Percentiles rank a stretch among this genome's conserved stretches.
Conservation (phyloP, 2,113 vertebrate genomes). For the Hyaena hyaena region DNA sequence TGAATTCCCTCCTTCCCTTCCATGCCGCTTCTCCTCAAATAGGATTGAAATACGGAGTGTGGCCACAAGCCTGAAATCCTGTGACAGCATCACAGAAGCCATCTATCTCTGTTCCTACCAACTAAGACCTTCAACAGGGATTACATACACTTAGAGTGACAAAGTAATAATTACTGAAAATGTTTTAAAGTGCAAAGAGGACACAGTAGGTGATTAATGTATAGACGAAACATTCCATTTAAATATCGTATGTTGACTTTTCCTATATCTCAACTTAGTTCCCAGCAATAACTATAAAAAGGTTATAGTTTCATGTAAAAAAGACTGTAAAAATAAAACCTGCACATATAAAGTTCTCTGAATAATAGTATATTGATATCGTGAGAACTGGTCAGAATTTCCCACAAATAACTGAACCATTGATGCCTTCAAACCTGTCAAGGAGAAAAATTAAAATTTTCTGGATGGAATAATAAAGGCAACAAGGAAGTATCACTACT, state of each 20-base stretch:
- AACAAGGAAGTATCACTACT: not conserved
- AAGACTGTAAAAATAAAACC: not conserved
- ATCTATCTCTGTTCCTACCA: conserved; percentile 20
- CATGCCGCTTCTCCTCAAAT: not conserved
- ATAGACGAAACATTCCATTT: not conserved
- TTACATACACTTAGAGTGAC: not conserved
- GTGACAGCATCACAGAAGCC: not conserved
- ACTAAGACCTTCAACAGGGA: conserved; percentile 5
- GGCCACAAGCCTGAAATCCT: conserved; percentile 44
- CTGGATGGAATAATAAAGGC: not conserved
- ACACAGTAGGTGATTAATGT: not conserved
- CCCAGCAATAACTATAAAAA: not conserved
- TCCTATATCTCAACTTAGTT: not conserved
- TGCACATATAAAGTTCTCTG: not conserved
- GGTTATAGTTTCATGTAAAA: not conserved
- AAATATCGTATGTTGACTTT: not conserved
- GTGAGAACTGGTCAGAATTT: not conserved
- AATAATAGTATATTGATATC: not conserved
- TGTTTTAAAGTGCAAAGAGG: not conserved
- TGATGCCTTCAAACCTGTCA: not conserved
- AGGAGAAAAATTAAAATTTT: not conserved
- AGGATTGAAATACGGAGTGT: conserved; percentile 31
- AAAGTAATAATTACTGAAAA: conserved; percentile 47
- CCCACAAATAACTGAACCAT: not conserved
- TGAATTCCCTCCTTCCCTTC: conserved; percentile 43